These are phyloP conservation scores for Magallana angulata DNA, from an alignment of 1,140 invertebrate genomes.

Conservation along the genomic window DNA sequence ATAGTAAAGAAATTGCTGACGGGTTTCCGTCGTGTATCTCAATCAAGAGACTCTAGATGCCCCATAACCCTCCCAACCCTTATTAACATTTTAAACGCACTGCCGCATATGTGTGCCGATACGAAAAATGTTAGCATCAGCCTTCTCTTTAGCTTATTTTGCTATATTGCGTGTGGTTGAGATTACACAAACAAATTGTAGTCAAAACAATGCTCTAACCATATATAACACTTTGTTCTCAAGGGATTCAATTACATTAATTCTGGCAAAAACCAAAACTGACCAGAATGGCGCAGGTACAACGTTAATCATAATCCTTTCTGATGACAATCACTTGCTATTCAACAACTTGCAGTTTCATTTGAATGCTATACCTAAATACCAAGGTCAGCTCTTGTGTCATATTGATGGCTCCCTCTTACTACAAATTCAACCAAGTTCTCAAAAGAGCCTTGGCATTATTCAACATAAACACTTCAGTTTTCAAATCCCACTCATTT, in stretches of 20 bases:
- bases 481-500: no score
- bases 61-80: neutral
- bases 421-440: no score
- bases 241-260: neutral
- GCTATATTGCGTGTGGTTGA: neutral
- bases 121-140: no score
- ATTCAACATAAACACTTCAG: no score
- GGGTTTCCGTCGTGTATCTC: neutral
- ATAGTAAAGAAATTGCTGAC: constrained; percentile 24
- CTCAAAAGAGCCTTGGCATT: no score
- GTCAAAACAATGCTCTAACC: neutral
- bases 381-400: no score
- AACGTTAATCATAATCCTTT: no score
- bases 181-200: neutral
- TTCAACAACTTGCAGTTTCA: no score
- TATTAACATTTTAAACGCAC: neutral
- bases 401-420: no score
- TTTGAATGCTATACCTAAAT: no score
- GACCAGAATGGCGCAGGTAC: no score
- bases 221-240: neutral
- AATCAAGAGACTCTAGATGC: neutral
- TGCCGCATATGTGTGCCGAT: neutral
- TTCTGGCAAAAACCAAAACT: neutral
- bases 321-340: no score
- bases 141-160: constrained; percentile 1